Percentiles rank a stretch among this genome's conserved stretches.
phyloP scores from a whole-genome alignment of 2,888 invertebrate species.

The Drosophila prolongata region DNA sequence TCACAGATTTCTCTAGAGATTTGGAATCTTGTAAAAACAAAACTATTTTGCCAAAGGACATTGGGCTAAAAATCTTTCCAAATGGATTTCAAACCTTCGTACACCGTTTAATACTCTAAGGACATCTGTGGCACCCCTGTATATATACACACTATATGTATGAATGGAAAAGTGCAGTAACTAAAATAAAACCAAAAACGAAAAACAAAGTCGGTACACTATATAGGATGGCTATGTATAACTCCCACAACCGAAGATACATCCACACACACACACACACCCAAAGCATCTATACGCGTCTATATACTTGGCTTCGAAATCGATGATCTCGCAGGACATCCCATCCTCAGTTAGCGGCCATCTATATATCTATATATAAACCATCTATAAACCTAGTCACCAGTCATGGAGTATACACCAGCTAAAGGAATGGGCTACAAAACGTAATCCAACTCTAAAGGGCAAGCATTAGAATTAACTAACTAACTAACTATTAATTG shows the following conservation, averaged over 20 bases:
- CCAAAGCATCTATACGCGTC: conserved; percentile 7
- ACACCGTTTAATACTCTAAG: neutral
- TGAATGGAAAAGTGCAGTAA: conserved; percentile 21
- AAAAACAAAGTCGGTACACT: conserved; percentile 25
- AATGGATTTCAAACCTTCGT: neutral
- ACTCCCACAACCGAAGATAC: neutral
- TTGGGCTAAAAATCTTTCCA: neutral
- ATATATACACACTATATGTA: conserved; percentile 18
- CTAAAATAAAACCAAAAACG: conserved; percentile 24
- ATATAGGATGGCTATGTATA: conserved; percentile 22
- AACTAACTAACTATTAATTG: conserved; percentile 2
- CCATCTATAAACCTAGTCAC: conserved; percentile 20
- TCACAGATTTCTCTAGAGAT: neutral
- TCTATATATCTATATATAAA: conserved; percentile 17
- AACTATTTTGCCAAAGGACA: neutral
- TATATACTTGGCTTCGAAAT: conserved; percentile 24
- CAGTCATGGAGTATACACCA: conserved; percentile 51
- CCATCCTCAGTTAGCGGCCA: conserved; percentile 1
- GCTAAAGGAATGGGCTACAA: conserved; percentile 37
- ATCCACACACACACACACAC: conserved; percentile 3
- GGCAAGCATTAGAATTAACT: conserved; percentile 38
- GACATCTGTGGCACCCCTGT: neutral
- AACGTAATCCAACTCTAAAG: conserved; percentile 36
- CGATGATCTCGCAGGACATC: conserved; percentile 1
- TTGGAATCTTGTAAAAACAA: neutral